Evolutionary conservation across 2,888 invertebrate species (phyloP).

Genomic region (Rhagonycha fulva): DNA sequence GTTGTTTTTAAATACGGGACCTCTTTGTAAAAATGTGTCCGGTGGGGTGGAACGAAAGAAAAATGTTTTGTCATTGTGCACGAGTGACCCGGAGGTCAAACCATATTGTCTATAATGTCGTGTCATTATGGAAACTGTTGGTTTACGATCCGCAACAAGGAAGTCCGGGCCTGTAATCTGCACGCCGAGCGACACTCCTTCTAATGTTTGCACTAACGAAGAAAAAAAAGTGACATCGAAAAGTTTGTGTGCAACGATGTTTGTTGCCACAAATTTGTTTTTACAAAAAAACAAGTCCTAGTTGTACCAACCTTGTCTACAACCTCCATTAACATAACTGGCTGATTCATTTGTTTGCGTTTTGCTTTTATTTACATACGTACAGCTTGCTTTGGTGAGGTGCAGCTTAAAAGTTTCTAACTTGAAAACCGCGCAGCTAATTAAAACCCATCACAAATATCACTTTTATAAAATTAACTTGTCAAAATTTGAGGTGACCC

Average conservation of each 20-base stretch:
- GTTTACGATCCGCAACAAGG: conserved; percentile 40
- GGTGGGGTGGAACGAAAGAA: conserved; percentile 5
- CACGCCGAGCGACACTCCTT: conserved; percentile 38
- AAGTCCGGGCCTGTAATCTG: conserved; percentile 44
- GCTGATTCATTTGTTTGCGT: not conserved
- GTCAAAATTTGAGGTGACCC: not conserved
- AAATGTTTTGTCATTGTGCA: conserved; percentile 32
- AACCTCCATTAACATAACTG: not conserved
- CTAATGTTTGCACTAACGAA: not conserved
- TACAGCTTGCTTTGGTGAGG: not conserved
- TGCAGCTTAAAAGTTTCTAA: not conserved
- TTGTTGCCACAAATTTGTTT: not conserved
- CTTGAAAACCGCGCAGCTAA: not conserved
- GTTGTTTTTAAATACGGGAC: not conserved
- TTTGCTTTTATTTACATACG: not conserved
- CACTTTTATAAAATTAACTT: not conserved
- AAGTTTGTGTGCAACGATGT: not conserved
- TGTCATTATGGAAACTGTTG: conserved; percentile 47
- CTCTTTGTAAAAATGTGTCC: not conserved
- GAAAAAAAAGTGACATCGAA: not conserved
- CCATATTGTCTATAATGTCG: conserved; percentile 42
- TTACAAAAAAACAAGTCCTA: not conserved
- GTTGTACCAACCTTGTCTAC: conserved; percentile 1
- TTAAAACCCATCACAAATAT: not conserved
- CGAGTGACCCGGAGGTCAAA: conserved; percentile 40